Conservation (phyloP, 1,140 invertebrate species). For the Atopsyche davidsoni region DNA sequence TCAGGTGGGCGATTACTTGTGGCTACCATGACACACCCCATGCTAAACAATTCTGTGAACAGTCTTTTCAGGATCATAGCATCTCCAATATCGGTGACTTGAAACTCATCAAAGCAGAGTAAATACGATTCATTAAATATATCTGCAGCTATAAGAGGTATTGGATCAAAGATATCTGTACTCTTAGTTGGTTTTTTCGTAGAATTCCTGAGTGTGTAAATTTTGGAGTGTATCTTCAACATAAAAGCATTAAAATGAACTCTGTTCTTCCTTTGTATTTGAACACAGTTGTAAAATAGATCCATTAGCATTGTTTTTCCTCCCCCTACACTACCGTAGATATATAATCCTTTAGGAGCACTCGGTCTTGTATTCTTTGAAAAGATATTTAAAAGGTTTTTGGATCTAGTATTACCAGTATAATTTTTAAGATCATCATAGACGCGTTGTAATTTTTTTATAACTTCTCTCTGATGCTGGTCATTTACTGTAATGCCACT, state of each 20-base stretch:
- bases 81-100: conserved; percentile 98
- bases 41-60: conserved; percentile 89
- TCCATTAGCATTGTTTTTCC: conserved; percentile 99
- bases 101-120: conserved; percentile 99
- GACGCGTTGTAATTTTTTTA: conserved; percentile 62
- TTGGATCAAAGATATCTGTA: conserved; percentile 85
- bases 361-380: conserved; percentile 43
- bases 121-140: conserved; percentile 84
- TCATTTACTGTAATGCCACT: conserved; percentile 45
- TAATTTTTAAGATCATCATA: conserved; percentile 61
- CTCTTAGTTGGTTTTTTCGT: conserved; percentile 53
- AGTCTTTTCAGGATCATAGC: conserved; percentile 96
- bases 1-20: conserved; percentile 95
- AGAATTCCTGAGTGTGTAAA: conserved; percentile 73
- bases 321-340: conserved; percentile 83
- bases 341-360: conserved; percentile 71
- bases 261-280: conserved; percentile 64
- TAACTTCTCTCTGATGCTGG: conserved; percentile 63
- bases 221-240: conserved; percentile 87
- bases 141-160: conserved; percentile 82
- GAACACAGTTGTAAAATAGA: conserved; percentile 74
- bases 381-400: conserved; percentile 43
- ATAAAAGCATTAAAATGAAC: conserved; percentile 98
- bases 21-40: conserved; percentile 88
- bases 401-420: conserved; percentile 41